Evolutionary conservation across 2,888 invertebrate genomes (phyloP).

Genomic region (Caenorhabditis sp.): DNA sequence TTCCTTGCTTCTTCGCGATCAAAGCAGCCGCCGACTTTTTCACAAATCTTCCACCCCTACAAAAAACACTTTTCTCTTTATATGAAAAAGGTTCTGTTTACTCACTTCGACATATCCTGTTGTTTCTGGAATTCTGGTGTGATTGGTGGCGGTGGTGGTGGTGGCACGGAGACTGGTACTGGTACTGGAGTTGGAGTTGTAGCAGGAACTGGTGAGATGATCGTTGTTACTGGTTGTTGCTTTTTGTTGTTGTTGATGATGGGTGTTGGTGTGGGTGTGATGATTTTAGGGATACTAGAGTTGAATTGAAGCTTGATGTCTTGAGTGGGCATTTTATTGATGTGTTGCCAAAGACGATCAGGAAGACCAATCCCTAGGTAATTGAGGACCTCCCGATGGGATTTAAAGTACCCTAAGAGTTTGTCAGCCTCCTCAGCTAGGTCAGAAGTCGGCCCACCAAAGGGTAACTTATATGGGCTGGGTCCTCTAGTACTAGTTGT

Average conservation of each 20-base stretch:
- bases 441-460: background rate
- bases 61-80: too few relatives aligned
- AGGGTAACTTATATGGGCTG: slow-evolving; percentile 31
- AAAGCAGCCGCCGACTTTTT: slow-evolving; percentile 60
- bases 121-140: slow-evolving; percentile 15
- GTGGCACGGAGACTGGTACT: too few relatives aligned
- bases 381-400: slow-evolving; percentile 50
- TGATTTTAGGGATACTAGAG: background rate
- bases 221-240: background rate
- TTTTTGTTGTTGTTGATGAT: too few relatives aligned
- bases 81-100: too few relatives aligned
- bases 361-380: slow-evolving; percentile 54
- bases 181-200: background rate
- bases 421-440: slow-evolving; percentile 52
- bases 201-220: background rate
- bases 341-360: slow-evolving; percentile 52
- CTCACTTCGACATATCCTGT: background rate
- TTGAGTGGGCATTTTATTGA: slow-evolving; percentile 47
- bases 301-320: slow-evolving; percentile 17
- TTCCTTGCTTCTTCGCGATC: slow-evolving; percentile 58
- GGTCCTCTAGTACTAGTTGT: background rate
- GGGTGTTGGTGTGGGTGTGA: background rate
- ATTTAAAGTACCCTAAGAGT: slow-evolving; percentile 52
- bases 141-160: slow-evolving; percentile 23
- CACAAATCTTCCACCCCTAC: slow-evolving; percentile 53